These are phyloP conservation scores for Taxidea taxus DNA, from an alignment of 2,113 vertebrate genomes.

Conservation along the genomic window DNA sequence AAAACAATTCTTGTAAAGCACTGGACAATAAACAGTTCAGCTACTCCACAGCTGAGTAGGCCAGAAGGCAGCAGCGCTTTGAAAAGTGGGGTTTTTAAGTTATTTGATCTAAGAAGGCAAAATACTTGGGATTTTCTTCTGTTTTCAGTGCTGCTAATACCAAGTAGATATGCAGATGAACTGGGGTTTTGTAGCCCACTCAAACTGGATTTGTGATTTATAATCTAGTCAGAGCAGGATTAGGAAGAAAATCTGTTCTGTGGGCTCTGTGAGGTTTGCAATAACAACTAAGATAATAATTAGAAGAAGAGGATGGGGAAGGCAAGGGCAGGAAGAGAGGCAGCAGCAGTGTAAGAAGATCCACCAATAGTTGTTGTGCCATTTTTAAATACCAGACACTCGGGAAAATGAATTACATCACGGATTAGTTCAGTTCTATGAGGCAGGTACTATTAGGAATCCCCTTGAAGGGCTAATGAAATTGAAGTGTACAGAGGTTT, in stretches of 20 bases:
- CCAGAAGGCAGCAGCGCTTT: background rate
- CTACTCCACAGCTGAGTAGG: background rate
- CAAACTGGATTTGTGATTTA: background rate
- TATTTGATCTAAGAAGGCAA: background rate
- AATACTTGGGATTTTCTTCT: background rate
- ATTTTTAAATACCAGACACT: background rate
- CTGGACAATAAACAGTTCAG: background rate
- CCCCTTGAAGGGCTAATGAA: background rate
- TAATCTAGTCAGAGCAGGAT: background rate
- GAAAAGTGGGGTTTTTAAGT: background rate
- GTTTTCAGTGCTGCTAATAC: background rate
- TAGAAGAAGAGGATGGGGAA: background rate
- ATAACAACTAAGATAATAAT: background rate
- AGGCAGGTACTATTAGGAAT: background rate
- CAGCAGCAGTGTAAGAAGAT: background rate
- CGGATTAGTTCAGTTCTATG: background rate
- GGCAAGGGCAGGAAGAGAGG: background rate
- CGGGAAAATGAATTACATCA: background rate
- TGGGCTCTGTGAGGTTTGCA: background rate
- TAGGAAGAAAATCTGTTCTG: background rate
- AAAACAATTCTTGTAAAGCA: background rate
- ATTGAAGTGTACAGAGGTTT: background rate
- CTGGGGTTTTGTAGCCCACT: background rate
- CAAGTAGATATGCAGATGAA: background rate
- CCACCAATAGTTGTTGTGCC: background rate